Evolutionary conservation across 2,888 invertebrate genomes (phyloP).

Genomic region (Drosophila neonasuta): DNA sequence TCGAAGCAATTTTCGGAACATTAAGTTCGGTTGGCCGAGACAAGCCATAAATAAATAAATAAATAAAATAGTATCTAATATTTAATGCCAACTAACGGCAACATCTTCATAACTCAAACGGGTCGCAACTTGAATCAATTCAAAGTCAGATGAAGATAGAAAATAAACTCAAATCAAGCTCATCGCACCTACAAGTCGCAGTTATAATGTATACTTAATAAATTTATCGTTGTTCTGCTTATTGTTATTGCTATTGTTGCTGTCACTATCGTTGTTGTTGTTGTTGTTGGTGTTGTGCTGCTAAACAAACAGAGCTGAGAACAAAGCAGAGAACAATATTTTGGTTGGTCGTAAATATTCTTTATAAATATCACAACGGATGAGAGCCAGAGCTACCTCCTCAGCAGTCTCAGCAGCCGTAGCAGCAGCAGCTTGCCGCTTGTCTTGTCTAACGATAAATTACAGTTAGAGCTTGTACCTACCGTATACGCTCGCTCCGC

Average conservation of each 20-base stretch:
- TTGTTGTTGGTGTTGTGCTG: constrained; percentile 28
- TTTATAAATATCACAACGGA: constrained; percentile 70
- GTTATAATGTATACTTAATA: constrained; percentile 40
- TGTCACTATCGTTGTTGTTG: constrained; percentile 14
- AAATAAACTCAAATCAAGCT: constrained; percentile 1
- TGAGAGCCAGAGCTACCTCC: constrained; percentile 48
- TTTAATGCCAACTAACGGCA: constrained; percentile 62
- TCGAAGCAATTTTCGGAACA: constrained; percentile 35
- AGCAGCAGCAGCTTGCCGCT: constrained; percentile 65
- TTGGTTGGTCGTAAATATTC: constrained; percentile 68
- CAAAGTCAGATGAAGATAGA: neutral
- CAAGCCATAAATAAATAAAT: constrained; percentile 30
- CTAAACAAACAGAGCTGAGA: constrained; percentile 22
- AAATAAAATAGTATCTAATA: constrained; percentile 34
- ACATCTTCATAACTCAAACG: constrained; percentile 59
- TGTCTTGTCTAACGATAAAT: constrained; percentile 78
- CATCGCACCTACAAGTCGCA: constrained; percentile 51
- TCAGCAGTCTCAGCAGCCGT: constrained; percentile 36
- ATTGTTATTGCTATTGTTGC: constrained; percentile 19
- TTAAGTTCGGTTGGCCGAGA: constrained; percentile 14
- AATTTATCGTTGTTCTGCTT: constrained; percentile 5
- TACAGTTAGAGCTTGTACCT: constrained; percentile 77
- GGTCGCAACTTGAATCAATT: constrained; percentile 25
- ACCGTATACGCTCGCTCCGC: constrained; percentile 63
- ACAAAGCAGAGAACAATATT: constrained; percentile 52